A percentile compares a stretch with the other conserved stretches of the same genome.
Conservation (phyloP, 1,140 invertebrate genomes). For the Drosophila pallidifrons region DNA sequence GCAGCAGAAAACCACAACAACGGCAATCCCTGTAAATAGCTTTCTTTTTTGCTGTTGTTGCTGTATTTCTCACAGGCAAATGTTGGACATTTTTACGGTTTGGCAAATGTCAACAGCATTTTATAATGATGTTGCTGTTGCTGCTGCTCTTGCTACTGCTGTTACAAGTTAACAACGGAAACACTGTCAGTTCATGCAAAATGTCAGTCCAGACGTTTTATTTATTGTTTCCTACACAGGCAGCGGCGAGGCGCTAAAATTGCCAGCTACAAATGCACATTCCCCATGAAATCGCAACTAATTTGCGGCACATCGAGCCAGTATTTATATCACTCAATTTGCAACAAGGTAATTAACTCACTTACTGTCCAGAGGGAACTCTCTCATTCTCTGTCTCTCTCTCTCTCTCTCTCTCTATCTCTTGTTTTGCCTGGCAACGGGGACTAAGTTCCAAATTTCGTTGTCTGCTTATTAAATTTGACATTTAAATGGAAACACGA, state of each 20-base stretch:
- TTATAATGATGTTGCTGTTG: slow-evolving; percentile 42
- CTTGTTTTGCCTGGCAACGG: slow-evolving; percentile 2
- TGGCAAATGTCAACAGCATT: slow-evolving; percentile 72
- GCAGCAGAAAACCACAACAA: slow-evolving; percentile 62
- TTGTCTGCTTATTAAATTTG: slow-evolving; percentile 53
- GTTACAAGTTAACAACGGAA: slow-evolving; percentile 36
- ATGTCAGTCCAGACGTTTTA: slow-evolving; percentile 59
- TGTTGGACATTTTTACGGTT: slow-evolving; percentile 76
- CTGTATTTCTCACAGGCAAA: slow-evolving; percentile 56
- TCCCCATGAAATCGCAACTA: slow-evolving; percentile 28
- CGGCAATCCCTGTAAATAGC: slow-evolving; percentile 62
- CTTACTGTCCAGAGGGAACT: neutral
- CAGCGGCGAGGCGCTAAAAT: slow-evolving; percentile 53
- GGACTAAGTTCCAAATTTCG: slow-evolving; percentile 27
- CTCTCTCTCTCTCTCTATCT: neutral
- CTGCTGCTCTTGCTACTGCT: slow-evolving; percentile 9
- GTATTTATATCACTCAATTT: slow-evolving; percentile 41
- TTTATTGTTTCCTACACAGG: slow-evolving; percentile 61
- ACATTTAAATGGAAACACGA: slow-evolving; percentile 64
- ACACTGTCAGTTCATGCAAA: slow-evolving; percentile 56
- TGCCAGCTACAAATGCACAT: slow-evolving; percentile 29
- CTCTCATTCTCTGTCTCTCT: neutral
- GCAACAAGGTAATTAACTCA: slow-evolving; percentile 51
- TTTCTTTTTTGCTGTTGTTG: slow-evolving; percentile 45
- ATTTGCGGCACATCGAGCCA: slow-evolving; percentile 39